A percentile compares a stretch with the other conserved stretches of the same genome.
These are phyloP conservation scores for Ophioninae sp. DNA, from an alignment of 2,888 invertebrate species.

Conservation along the genomic window DNA sequence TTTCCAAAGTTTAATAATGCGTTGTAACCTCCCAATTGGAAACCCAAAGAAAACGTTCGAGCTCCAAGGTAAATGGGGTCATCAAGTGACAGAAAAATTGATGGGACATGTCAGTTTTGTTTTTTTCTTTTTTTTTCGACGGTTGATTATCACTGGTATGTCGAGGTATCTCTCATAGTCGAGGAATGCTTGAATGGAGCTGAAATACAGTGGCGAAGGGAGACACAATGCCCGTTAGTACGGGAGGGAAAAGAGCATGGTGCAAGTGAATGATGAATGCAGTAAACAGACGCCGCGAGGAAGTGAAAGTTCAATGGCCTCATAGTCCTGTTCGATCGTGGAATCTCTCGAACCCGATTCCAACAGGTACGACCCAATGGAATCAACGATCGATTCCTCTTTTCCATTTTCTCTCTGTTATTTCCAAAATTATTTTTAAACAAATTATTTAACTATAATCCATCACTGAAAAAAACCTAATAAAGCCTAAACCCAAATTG, in stretches of 20 bases:
- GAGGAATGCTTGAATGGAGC: conserved; percentile 31
- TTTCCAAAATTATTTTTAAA: too few relatives aligned
- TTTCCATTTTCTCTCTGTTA: too few relatives aligned
- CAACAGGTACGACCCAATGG: conserved; percentile 6
- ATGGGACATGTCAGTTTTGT: too few relatives aligned
- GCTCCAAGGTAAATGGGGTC: too few relatives aligned
- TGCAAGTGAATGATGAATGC: conserved; percentile 56
- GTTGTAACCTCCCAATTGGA: too few relatives aligned
- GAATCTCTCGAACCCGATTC: conserved; percentile 28
- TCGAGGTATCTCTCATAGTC: neutral
- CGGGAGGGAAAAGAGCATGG: conserved; percentile 28
- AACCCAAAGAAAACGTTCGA: too few relatives aligned
- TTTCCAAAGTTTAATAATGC: too few relatives aligned
- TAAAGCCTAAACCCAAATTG: too few relatives aligned
- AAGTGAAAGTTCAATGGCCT: conserved; percentile 60
- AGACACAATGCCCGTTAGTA: conserved; percentile 27
- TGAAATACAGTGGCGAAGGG: conserved; percentile 26
- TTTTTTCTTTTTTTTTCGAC: neutral
- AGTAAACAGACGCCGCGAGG: conserved; percentile 20
- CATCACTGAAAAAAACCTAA: too few relatives aligned
- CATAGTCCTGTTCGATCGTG: conserved; percentile 36
- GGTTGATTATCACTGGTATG: neutral
- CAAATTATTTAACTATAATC: too few relatives aligned
- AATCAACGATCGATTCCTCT: neutral
- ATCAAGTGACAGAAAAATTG: too few relatives aligned